Evolutionary conservation across 2,888 invertebrate species (phyloP).

Genomic region (Netelia fuscicornis): DNA sequence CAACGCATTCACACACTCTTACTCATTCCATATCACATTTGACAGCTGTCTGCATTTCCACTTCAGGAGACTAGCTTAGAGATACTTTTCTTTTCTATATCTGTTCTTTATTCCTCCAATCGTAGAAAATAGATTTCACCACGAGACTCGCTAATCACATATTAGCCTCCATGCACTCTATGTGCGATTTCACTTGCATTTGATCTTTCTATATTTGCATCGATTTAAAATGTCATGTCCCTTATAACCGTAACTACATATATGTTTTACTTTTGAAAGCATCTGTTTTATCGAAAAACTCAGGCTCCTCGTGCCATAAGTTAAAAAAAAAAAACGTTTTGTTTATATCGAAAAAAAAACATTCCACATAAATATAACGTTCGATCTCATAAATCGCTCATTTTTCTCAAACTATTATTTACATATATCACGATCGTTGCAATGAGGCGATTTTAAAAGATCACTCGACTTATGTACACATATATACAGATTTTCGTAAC

Average conservation of each 20-base stretch:
- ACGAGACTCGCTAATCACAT: background rate
- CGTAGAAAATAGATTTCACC: conserved; percentile 1
- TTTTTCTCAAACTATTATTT: conserved; percentile 60
- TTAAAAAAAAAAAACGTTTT: background rate
- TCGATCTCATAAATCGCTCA: conserved; percentile 37
- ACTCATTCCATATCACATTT: conserved; percentile 81
- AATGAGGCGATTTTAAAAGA: conserved; percentile 45
- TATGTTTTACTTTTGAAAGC: no score
- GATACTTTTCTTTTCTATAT: conserved; percentile 67
- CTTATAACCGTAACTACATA: no score
- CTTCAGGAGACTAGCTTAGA: conserved; percentile 80
- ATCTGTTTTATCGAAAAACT: no score
- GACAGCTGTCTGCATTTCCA: conserved; percentile 79
- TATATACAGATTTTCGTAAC: conserved; percentile 48
- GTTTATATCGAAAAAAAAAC: conserved; percentile 15
- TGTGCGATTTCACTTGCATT: background rate
- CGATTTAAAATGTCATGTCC: no score
- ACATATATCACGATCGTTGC: conserved; percentile 68
- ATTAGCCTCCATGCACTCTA: conserved; percentile 12
- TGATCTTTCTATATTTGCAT: no score
- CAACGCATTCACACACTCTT: conserved; percentile 55
- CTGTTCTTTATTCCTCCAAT: conserved; percentile 12
- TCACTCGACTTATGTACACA: conserved; percentile 50
- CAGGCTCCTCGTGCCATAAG: background rate
- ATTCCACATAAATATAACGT: background rate